Percentiles rank a stretch among this genome's conserved stretches.
Evolutionary conservation across 2,113 vertebrate genomes (phyloP).

Genomic region (Charadrius vociferus): DNA sequence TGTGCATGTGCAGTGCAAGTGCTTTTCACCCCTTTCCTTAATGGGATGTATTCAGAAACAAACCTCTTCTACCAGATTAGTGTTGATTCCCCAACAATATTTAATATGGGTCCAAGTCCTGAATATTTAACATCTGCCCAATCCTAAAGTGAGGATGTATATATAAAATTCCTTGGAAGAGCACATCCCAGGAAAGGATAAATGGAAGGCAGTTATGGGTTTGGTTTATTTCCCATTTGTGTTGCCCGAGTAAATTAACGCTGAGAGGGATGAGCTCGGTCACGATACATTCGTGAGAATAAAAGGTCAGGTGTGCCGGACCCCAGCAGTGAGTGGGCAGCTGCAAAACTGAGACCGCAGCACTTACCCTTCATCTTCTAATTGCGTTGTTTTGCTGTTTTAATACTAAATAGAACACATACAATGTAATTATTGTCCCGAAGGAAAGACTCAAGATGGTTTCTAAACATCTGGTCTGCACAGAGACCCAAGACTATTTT

Average conservation of each 20-base stretch:
- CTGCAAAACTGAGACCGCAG: not conserved
- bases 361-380: not conserved
- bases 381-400: not conserved
- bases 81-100: not conserved
- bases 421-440: not conserved
- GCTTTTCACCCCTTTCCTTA: not conserved
- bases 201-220: accelerated
- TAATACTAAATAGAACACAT: not conserved
- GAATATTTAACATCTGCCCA: too few species aligned
- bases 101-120: not conserved
- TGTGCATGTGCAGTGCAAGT: accelerated
- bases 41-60: not conserved
- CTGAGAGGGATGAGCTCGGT: not conserved
- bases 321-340: not conserved
- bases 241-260: not conserved
- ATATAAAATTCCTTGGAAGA: not conserved
- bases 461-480: not conserved
- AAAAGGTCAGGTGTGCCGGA: not conserved
- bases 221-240: not conserved
- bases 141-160: not conserved
- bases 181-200: not conserved
- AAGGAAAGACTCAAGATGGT: not conserved
- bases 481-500: not conserved
- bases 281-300: accelerated
- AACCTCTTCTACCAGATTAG: not conserved